These are phyloP conservation scores for Heliconius hewitsoni DNA, from an alignment of 1,140 invertebrate species.

Conservation along the genomic window DNA sequence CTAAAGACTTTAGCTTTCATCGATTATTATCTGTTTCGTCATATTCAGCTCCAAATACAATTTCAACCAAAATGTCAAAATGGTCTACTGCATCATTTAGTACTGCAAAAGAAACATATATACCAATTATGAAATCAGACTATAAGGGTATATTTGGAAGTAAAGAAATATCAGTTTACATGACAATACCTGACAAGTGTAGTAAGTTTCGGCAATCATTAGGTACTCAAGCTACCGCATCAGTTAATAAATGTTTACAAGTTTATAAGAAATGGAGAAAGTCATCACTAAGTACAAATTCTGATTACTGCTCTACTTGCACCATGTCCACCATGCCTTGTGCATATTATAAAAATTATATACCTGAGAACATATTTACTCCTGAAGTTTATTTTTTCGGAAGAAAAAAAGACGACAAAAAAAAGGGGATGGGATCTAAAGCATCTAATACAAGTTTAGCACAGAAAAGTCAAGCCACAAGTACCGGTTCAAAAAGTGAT, in stretches of 20 bases:
- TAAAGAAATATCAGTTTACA: conserved; percentile 56
- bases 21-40: conserved; percentile 1
- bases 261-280: conserved; percentile 39
- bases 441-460: conserved; percentile 42
- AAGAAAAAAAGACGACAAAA: conserved; percentile 52
- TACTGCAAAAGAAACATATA: conserved; percentile 16
- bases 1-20: not conserved
- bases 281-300: conserved; percentile 19
- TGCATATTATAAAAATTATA: conserved; percentile 22
- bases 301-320: conserved; percentile 45
- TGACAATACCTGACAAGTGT: conserved; percentile 53
- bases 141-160: conserved; percentile 44
- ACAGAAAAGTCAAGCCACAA: conserved; percentile 41
- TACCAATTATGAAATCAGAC: conserved; percentile 18
- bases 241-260: conserved; percentile 73
- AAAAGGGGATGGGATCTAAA: conserved; percentile 62
- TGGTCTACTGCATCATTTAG: conserved; percentile 12
- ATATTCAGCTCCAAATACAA: conserved; percentile 16
- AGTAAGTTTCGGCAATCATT: conserved; percentile 46
- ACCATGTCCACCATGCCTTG: conserved; percentile 34
- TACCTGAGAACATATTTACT: conserved; percentile 15
- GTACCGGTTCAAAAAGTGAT: conserved; percentile 36
- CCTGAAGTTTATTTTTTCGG: conserved; percentile 62
- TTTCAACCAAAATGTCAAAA: not conserved
- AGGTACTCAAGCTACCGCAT: conserved; percentile 71